These are phyloP conservation scores for Asarcornis scutulata DNA, from an alignment of 2,113 vertebrate species.

Conservation along the genomic window DNA sequence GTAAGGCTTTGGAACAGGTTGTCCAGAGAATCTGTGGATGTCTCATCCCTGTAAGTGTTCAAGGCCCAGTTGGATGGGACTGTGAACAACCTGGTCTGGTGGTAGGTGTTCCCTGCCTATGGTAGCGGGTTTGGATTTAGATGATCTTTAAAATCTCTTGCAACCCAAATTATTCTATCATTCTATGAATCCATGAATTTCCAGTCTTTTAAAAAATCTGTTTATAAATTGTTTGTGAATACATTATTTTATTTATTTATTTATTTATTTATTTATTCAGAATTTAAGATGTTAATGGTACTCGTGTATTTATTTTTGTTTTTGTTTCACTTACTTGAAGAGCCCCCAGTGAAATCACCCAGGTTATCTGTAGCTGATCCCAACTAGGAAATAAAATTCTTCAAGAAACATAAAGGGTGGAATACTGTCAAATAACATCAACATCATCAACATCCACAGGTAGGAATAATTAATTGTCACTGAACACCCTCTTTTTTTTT, in stretches of 20 bases:
- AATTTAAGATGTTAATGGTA: not conserved
- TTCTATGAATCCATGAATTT: not conserved
- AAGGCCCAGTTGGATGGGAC: too few relatives aligned
- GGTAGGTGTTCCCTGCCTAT: too few relatives aligned
- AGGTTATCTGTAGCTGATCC: not conserved
- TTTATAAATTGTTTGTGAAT: not conserved
- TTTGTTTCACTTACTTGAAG: not conserved
- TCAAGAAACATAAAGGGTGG: not conserved
- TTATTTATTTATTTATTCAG: not conserved
- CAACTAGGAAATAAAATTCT: not conserved
- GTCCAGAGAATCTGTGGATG: too few relatives aligned
- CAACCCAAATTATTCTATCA: too few relatives aligned
- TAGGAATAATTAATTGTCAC: not conserved
- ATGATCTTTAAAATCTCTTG: too few relatives aligned
- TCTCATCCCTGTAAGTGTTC: too few relatives aligned
- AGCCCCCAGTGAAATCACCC: not conserved
- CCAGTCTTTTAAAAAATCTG: not conserved
- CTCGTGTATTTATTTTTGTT: not conserved
- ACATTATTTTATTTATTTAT: not conserved
- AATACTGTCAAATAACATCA: not conserved
- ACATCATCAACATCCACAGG: rapidly evolving
- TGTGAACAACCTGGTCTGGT: too few relatives aligned
- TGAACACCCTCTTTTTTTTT: not conserved
- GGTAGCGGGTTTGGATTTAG: too few relatives aligned
- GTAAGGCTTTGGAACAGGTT: too few relatives aligned